Conservation (phyloP, 2,888 invertebrate genomes). For the Himalopsyche kuldschensis region DNA sequence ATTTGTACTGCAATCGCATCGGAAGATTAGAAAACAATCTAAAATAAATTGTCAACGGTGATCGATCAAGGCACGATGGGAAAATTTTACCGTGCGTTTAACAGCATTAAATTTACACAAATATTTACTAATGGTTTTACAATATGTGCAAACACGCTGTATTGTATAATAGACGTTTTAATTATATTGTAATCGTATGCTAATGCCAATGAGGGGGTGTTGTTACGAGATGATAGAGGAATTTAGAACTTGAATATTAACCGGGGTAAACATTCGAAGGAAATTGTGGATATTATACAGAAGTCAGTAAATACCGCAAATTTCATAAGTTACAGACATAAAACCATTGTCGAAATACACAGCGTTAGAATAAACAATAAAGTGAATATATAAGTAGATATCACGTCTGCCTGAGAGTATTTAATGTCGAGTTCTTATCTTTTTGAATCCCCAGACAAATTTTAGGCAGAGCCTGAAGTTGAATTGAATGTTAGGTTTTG, state of each 20-base stretch:
- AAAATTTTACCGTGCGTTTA: too few species aligned
- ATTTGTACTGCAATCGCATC: too few species aligned
- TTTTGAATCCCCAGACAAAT: conserved; percentile 24
- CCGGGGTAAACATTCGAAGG: neutral
- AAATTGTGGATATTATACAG: neutral
- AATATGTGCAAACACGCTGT: too few species aligned
- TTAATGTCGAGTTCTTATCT: conserved; percentile 16
- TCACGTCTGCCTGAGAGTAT: neutral
- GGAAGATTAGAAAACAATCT: too few species aligned
- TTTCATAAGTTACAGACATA: neutral
- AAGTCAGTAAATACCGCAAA: neutral
- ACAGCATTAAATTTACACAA: too few species aligned
- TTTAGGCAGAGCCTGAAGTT: conserved; percentile 20
- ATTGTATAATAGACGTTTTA: too few species aligned
- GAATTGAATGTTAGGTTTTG: conserved; percentile 31
- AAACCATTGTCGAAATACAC: neutral
- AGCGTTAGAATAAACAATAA: neutral
- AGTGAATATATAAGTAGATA: neutral
- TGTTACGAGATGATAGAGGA: neutral
- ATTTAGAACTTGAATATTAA: neutral
- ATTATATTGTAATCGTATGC: too few species aligned
- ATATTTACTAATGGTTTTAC: too few species aligned
- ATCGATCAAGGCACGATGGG: too few species aligned
- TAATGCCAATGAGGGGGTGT: neutral
- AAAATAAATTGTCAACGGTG: too few species aligned